Evolutionary conservation across 2,888 invertebrate species (phyloP), one percentile per base, ranked within the genome.

Genomic region (Netelia melanura): DNA sequence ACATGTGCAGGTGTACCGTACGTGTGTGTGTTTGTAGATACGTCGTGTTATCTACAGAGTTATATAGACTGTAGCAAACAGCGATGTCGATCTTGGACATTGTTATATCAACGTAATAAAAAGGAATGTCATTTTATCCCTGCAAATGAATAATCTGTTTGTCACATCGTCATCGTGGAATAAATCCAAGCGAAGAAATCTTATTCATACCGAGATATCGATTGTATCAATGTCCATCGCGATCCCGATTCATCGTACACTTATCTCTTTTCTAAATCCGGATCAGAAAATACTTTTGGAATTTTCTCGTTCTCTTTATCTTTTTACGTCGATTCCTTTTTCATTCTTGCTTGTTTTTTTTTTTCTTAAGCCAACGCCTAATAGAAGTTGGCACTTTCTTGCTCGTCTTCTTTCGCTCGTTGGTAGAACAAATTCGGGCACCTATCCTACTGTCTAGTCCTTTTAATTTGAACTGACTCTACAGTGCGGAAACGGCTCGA

Each of bases 401-500:
- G 74, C 85, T 85, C 86, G 74, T 80, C 89, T 90, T 91, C 91
- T 90, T 91, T 93, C 93, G 92, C 93, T 89, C 90, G 92, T 92
- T 93, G 93, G 93, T 86, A 93, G 86, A 93, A 82, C n/a, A 91
- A 88, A 23, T 87, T 92, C 93, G 90, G 89, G 90, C 88, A 88
- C 23, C 56, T 87, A 92, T 93, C 93, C 93, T 93, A 81, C 93
- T 93, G 90, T 90, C 82, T 84, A 87, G 90, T 90, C 72, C 17
- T 67, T 78, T 61, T 75, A 86, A 21, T 21, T 58, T 77, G 44
- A 3, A 44, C 44, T 90, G 70, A 85, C 83, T 88, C 86, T 89
- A 21, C 89, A 90, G 93, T 88, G 91, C 85, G 93, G 93, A 93
- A 93, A 93, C 92, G 85, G 90, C 91, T 87, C 90, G 93, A 90